Evolutionary conservation across 92 coral and sea anemone genomes (phyloP), one percentile per base, ranked within the genome.

Genomic region (Bergia sp.): DNA sequence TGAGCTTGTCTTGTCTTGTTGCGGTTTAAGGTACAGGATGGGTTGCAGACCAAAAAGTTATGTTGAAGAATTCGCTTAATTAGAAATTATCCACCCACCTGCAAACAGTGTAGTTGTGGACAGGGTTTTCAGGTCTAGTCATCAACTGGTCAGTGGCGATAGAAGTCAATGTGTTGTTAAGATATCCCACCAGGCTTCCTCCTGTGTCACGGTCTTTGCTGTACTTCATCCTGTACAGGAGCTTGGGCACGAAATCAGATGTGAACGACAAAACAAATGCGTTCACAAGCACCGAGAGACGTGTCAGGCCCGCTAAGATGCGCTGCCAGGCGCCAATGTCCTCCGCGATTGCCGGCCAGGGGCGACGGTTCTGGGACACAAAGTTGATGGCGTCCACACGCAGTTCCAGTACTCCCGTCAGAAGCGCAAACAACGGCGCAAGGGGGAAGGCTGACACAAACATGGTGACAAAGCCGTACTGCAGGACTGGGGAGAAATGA

Each of bases 401-500:
- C 58, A 97, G 92, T 78, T 97, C 97, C 13, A 90, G 66, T 81
- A 97, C 71, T 47, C 96, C 93, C 87, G 96, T 97, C 55, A 94
- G 88, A 73, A 97, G 92, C 4, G 99, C 96, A 76, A 97, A 96
- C 50, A 96, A 81, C 42, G 99, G 99, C 44, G 96, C 98, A 37
- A 97, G 92, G 1, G 99, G 98, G 79, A 97, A 96, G 41, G 98
- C 98, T 21, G 99, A 96, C 1, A 97, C 97, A 76, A 97, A 97
- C 99, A 97, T 97, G 74, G 96, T 97, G 69, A 97, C 99, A 86
- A 97, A 97, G 64, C 98, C 99, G 49, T 92, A 96, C 82, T 97
- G 99, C 21, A 97, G 90, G 39, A 95, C 98, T 96, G 82, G 91
- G 15, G 41, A 85, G 76, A 80, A 72, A 16, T 3, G 5, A 55